These are phyloP conservation scores for Lepidostoma basale DNA, from an alignment of 1,140 invertebrate genomes.

Conservation along the genomic window DNA sequence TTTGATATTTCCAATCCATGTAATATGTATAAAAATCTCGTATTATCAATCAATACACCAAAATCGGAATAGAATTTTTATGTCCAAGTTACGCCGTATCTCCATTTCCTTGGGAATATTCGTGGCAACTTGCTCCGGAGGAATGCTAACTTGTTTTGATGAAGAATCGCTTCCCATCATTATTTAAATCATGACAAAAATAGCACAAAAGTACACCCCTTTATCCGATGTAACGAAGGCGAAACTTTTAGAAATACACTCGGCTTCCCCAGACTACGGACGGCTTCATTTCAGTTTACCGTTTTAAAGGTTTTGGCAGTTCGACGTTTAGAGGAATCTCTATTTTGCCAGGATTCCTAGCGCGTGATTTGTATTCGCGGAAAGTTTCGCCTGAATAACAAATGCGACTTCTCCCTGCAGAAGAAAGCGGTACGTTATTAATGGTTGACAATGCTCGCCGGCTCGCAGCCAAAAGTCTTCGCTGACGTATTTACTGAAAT, in stretches of 20 bases:
- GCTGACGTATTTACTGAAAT: neutral
- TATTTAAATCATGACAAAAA: neutral
- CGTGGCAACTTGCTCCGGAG: too few species aligned
- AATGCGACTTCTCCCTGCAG: conserved; percentile 26
- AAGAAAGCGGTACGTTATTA: conserved; percentile 23
- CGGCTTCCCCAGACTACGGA: neutral
- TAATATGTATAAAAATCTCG: too few species aligned
- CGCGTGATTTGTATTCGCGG: conserved; percentile 41
- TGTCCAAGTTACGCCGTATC: too few species aligned
- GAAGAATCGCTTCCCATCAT: conserved; percentile 12
- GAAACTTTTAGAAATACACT: neutral
- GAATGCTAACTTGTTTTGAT: conserved; percentile 38
- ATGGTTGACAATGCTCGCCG: conserved; percentile 5
- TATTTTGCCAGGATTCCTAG: conserved; percentile 11
- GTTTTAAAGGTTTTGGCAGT: too few species aligned
- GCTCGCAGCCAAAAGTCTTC: neutral
- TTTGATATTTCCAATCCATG: too few species aligned
- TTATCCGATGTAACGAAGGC: neutral
- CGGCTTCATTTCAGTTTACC: neutral
- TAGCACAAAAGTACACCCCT: neutral
- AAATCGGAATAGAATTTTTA: too few species aligned
- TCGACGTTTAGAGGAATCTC: too few species aligned
- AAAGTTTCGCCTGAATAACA: conserved; percentile 38
- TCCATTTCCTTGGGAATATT: too few species aligned
- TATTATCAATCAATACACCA: too few species aligned